Evolutionary conservation across 2,888 invertebrate species (phyloP), one percentile per base, ranked within the genome.

Genomic region (Pterobdella sp.): DNA sequence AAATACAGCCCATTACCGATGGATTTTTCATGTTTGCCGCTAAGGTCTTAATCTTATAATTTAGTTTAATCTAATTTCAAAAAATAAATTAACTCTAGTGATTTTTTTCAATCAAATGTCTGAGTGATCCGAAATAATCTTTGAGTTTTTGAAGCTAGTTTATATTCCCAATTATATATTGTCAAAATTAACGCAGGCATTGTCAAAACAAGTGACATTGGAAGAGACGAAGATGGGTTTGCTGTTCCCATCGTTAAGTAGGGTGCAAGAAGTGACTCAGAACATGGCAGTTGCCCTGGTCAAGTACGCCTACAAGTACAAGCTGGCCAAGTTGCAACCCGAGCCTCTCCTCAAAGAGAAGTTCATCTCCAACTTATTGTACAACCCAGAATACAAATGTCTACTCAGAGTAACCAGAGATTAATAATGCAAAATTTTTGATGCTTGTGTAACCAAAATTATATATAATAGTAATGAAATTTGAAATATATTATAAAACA

Each of bases 11-110:
- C 80, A 94, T 98, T 81, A 90, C 90, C 1, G 95, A 98, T 81
- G 90, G 91, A 77, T 88, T 96, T 84, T 98, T 98, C 88, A 86
- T 98, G 66, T 89, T 93, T 74, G 92, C 97, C 7, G 94, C 97
- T 18, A 89, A 91, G 86, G 92, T 91, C 75, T 52, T 70, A 68
- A 4, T 60, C 22, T 64, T n/a, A n/a, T n/a, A n/a, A n/a, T n/a
- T n/a, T n/a, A n/a, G n/a, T n/a, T n/a, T n/a, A n/a, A n/a, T n/a
- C n/a, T n/a, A n/a, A n/a, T n/a, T n/a, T n/a, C n/a, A n/a, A n/a
- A n/a, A n/a, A n/a, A n/a, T n/a, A n/a, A n/a, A n/a, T n/a, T n/a
- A n/a, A n/a, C n/a, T n/a, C n/a, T n/a, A n/a, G n/a, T n/a, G n/a
- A n/a, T n/a, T n/a, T n/a, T n/a, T n/a, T n/a, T n/a, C n/a, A n/a